Base-by-base conservation (phyloP, 2,113 vertebrate genomes). In the Clarias batrachus region DNA sequence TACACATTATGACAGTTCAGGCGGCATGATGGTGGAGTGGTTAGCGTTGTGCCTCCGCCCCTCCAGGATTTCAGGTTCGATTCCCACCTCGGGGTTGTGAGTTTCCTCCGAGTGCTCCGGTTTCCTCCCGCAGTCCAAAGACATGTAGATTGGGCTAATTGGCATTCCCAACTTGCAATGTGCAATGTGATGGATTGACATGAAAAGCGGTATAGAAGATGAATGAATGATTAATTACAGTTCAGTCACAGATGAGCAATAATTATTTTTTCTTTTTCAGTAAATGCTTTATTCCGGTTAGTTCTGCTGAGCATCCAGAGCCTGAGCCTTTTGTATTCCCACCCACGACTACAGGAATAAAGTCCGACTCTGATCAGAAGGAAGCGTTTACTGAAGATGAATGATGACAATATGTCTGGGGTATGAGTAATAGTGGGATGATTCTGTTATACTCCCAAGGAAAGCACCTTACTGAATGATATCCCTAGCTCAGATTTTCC, bases 371-470 rank as follows among this genome's bases (percentile, higher is more conserved):
- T 60, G 56, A 62, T 33, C 77, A 79, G 56, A 19, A 60, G 60
- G 33, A 59, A 33, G 56, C 8, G 11, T 56, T 59, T 80, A 23
- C 56, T 59, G 16, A 60, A 80, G 56, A 60, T 80, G 57, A 80
- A 80, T 80, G 78, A 80, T 80, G 57, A 88, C 77, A 83, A 59
- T 81, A 66, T 63, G 81, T 71, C 84, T 87, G 90, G 90, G 89
- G 85, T 73, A 86, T 85, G 87, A 85, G 91, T 92, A 93, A 94
- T 92, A 89, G 91, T 87, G 57, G 89, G 52, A 87, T 91, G 88
- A 81, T 91, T 90, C 89, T 92, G 92, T 92, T 93, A 92, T 93
- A 87, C 92, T 90, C 85, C 25, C 82, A 88, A 91, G 90, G 85
- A 93, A 93, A 92, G 84, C 90, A 87, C 90, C 86, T 93, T 91